Evolutionary conservation across 2,888 invertebrate genomes (phyloP).

Genomic region (Mylabris sibirica): DNA sequence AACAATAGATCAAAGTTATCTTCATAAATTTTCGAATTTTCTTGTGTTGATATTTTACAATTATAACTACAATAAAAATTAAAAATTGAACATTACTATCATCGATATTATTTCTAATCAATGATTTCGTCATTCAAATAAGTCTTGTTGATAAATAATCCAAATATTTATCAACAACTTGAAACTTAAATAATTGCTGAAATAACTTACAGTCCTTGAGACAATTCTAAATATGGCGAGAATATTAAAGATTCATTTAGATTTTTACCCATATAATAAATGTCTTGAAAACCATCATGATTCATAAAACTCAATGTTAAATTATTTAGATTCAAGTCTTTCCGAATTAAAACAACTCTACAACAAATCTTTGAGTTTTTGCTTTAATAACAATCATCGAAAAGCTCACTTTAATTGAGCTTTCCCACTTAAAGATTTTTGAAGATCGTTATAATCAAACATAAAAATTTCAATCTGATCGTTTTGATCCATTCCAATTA

Average conservation of each 20-base stretch:
- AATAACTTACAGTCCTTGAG: constrained; percentile 65
- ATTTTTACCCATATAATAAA: constrained; percentile 64
- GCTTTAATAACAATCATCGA: constrained; percentile 7
- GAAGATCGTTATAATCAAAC: constrained; percentile 67
- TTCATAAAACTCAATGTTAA: constrained; percentile 55
- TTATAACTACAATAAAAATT: constrained; percentile 49
- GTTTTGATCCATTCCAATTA: constrained; percentile 56
- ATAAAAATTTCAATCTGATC: constrained; percentile 64
- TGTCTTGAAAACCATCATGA: constrained; percentile 60
- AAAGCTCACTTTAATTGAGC: constrained; percentile 67
- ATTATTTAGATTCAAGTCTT: constrained; percentile 49
- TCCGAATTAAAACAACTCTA: constrained; percentile 57
- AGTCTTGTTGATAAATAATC: neutral
- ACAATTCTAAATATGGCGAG: constrained; percentile 68
- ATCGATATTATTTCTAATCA: neutral
- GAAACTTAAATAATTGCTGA: no score
- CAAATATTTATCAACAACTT: no score
- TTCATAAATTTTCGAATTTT: constrained; percentile 41
- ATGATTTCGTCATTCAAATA: no score
- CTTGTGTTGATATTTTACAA: constrained; percentile 46
- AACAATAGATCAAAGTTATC: constrained; percentile 51
- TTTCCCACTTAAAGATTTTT: constrained; percentile 69
- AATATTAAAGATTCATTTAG: constrained; percentile 64
- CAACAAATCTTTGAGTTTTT: constrained; percentile 28
- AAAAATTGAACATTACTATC: constrained; percentile 11